Conservation (phyloP, 2,113 vertebrate genomes). For the Hipposideros armiger region DNA sequence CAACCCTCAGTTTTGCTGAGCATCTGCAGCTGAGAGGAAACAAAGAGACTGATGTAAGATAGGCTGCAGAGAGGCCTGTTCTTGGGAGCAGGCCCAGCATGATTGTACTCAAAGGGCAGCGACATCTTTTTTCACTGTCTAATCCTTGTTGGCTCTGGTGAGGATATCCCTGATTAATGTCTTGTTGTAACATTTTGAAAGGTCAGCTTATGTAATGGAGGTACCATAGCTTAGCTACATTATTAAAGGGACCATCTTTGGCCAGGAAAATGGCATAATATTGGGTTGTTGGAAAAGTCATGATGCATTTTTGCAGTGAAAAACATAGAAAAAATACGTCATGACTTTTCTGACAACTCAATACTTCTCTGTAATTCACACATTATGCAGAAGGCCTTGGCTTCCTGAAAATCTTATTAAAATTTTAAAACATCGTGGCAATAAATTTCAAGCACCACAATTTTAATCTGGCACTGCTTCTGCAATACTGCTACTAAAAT, state of each 20-base stretch:
- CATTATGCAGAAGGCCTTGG: background rate
- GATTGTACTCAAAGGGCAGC: slow-evolving; percentile 1
- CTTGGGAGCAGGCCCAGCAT: background rate
- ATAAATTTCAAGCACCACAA: slow-evolving; percentile 37
- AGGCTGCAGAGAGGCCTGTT: slow-evolving; percentile 7
- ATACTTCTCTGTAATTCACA: background rate
- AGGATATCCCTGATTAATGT: slow-evolving; percentile 36
- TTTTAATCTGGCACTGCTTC: slow-evolving; percentile 53
- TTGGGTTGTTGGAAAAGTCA: no score
- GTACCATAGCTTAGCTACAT: background rate
- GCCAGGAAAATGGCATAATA: background rate
- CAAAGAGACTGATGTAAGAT: slow-evolving; percentile 25
- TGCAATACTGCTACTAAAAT: slow-evolving; percentile 18
- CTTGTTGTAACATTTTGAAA: slow-evolving; percentile 67
- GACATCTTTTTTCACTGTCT: slow-evolving; percentile 50
- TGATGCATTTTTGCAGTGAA: no score
- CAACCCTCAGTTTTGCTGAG: background rate
- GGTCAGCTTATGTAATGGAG: slow-evolving; percentile 52
- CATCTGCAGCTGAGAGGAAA: slow-evolving; percentile 12
- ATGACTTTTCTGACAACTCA: no score
- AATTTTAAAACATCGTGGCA: slow-evolving; percentile 46
- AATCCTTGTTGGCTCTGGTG: slow-evolving; percentile 1
- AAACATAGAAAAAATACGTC: no score
- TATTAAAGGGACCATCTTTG: slow-evolving; percentile 12
- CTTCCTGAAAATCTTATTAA: slow-evolving; percentile 60